A percentile compares a stretch with the other conserved stretches of the same genome.
phyloP scores from a whole-genome alignment of 2,797 vertebrate species.

The Numenius phaeopus region DNA sequence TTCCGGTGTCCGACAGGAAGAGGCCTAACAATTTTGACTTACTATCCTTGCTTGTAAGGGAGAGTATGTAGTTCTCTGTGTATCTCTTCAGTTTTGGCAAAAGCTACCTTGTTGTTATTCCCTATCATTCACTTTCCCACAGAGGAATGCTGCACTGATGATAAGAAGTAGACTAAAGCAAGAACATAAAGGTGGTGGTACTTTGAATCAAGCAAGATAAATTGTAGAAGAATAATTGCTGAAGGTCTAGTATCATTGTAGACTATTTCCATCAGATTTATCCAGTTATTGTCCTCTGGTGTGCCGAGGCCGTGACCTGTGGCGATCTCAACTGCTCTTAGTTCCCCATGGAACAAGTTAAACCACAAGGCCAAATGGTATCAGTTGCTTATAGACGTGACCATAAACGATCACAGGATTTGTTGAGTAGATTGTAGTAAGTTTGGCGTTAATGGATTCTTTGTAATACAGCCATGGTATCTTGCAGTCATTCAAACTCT shows the following conservation, averaged over 20 bases:
- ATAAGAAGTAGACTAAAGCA: neutral
- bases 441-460: neutral
- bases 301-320: neutral
- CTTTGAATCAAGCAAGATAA: neutral
- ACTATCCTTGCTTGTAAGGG: neutral
- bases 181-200: neutral
- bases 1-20: neutral
- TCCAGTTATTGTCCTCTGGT: neutral
- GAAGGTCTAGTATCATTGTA: neutral
- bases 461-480: neutral
- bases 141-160: neutral
- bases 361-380: neutral
- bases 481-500: neutral
- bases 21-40: neutral
- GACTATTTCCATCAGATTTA: neutral
- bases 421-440: neutral
- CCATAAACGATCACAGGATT: neutral
- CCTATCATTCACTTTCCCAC: rapidly evolving
- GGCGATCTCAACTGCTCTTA: neutral
- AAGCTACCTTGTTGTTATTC: neutral
- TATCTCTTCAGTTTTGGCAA: neutral
- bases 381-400: neutral
- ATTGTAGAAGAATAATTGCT: neutral
- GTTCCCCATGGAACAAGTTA: neutral
- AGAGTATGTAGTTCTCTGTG: neutral